Base-by-base conservation (phyloP, 1,140 invertebrate species). In the Cotesia vestalis region DNA sequence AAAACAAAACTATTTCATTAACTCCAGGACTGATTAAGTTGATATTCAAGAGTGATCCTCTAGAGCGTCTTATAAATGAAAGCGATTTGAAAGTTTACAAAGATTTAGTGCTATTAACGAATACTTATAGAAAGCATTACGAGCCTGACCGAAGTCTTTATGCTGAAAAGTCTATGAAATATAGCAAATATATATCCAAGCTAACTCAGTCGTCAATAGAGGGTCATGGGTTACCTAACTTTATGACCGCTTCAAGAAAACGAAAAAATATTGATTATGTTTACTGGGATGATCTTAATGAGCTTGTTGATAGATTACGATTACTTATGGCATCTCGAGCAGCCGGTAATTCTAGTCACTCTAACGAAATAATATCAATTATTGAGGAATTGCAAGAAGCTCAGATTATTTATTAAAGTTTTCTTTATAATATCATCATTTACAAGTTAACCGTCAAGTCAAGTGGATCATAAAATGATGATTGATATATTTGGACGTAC, bases 41-140 rank as follows among this genome's bases (percentile, higher is more conserved):
- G n/a, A n/a, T n/a, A n/a, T n/a, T n/a, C n/a, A n/a, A n/a, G n/a
- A n/a, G n/a, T n/a, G n/a, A n/a, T n/a, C n/a, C n/a, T n/a, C n/a
- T n/a, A n/a, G n/a, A n/a, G n/a, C n/a, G n/a, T n/a, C n/a, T n/a
- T n/a, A n/a, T n/a, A n/a, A n/a, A n/a, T n/a, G 17, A n/a, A 14
- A 9, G 6, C 4, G 61, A 71, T 71, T 20, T 12, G 46, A 36
- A 64, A 3, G 51, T 63, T 38, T 71, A 66, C 36, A 1, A 34
- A 17, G 8, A 46, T 17, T 51, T 71, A n/a, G 12, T 71, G 11
- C 53, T 36, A 0, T 14, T 6, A 17, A 66, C 61, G 0, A 64
- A 71, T 55, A 61, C 61, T 14, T 46, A 71, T 64, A 11, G 61
- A 55, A 66, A 66, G 5, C 20, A 59, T 14, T 66, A 71, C 35